Base-by-base conservation (phyloP, 2,113 vertebrate species). In the Leucoraja erinaceus region DNA sequence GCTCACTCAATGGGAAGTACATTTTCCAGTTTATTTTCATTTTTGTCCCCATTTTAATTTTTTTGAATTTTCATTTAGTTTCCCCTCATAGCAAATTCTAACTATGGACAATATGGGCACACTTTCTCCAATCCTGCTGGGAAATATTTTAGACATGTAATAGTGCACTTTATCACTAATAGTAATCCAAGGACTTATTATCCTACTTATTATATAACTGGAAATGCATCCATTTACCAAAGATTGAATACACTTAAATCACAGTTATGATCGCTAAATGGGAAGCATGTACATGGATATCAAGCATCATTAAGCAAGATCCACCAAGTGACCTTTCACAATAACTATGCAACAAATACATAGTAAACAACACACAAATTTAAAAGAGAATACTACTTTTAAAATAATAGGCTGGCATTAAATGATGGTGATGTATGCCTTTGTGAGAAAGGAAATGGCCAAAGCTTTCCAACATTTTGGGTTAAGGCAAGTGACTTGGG, bases 131-230 rank as follows among this genome's bases (percentile, higher is more conserved):
- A 6, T 66, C n/a, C n/a, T n/a, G 25, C 59, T 63, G 59, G 7
- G 14, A 31, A n/a, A 31, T 14, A 5, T 31, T 11, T 14, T 59
- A 88, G n/a, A 61, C 59, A 63, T 31, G 59, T 63, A 88, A 63
- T n/a, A 88, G 59, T 66, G 14, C 31, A 63, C 28, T 63, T 11
- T 12, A 88, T 88, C n/a, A 88, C 28, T 63, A 31, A 14, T 16
- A 63, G 25, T 63, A 16, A n/a, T 84, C 83, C 83, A 66, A 88
- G 59, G 83, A 31, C 61, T 88, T 88, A 63, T 63, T 86, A 83
- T 83, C 2, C 9, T 59, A 83, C 38, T 84, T 84, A 66, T 16
- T 88, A 31, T 31, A 63, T 72, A 88, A 31, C 31, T 31, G 83
- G 83, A 66, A 88, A 88, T 66, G 14, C 59, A 63, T 63, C 83